A percentile compares a stretch with the other conserved stretches of the same genome.
These are phyloP conservation scores for Dolichoris vasculosae DNA, from an alignment of 1,140 invertebrate species.

Conservation along the genomic window DNA sequence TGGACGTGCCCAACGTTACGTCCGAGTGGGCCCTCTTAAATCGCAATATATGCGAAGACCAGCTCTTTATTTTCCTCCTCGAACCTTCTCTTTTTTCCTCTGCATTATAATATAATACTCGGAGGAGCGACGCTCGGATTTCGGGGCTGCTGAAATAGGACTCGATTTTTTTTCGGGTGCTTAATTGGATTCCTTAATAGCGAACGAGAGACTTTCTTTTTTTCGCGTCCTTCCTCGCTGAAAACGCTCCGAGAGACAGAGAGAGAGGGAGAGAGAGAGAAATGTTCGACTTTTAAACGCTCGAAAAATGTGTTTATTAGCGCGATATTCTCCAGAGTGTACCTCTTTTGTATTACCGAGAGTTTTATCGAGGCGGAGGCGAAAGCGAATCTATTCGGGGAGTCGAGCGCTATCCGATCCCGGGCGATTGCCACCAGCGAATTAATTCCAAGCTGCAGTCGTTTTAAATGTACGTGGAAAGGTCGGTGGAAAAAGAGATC, in stretches of 20 bases:
- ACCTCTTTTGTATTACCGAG: not conserved
- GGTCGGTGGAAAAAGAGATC: not conserved
- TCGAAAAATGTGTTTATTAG: too few relatives aligned
- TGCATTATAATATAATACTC: conserved; percentile 13
- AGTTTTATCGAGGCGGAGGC: not conserved
- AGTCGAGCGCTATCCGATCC: not conserved
- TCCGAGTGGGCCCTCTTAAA: conserved; percentile 59
- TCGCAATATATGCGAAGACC: conserved; percentile 47
- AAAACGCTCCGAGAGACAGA: too few relatives aligned
- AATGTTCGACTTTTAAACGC: too few relatives aligned
- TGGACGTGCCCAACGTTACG: not conserved
- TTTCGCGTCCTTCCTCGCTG: not conserved
- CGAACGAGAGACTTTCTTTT: not conserved
- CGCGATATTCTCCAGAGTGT: too few relatives aligned
- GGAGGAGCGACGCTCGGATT: not conserved
- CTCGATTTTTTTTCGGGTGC: conserved; percentile 16
- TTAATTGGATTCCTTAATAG: conserved; percentile 12
- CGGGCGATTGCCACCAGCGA: not conserved
- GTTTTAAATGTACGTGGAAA: not conserved
- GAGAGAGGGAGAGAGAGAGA: too few relatives aligned
- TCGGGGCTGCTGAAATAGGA: not conserved
- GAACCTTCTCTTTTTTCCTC: conserved; percentile 33
- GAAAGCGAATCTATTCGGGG: not conserved
- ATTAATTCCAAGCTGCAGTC: conserved; percentile 3
- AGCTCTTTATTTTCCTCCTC: conserved; percentile 48